Evolutionary conservation across 2,797 vertebrate genomes (phyloP), one percentile per base, ranked within the genome.

Genomic region (Sebastes jordani): DNA sequence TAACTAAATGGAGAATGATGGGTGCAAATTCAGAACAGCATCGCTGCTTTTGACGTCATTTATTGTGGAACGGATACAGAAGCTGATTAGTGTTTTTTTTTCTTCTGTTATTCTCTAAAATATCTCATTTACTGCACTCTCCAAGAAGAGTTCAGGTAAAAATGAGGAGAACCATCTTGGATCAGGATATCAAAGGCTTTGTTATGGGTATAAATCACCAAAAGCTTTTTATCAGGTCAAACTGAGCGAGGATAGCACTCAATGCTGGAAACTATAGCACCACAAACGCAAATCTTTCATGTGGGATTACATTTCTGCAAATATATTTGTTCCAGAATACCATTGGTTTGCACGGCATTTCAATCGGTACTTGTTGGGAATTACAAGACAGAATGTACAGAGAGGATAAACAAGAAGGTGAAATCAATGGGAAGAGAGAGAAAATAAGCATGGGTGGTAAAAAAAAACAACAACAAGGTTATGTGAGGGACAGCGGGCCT

Each of bases 401-500:
- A 42, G 49, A 86, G 46, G 25, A 46, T 29, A 70, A 83, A 91
- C 46, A 82, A 74, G 61, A 88, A 80, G 42, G 59, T 73, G 36
- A 78, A 86, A 88, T 77, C 72, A 69, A n/a, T 18, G 27, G 30
- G 29, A 74, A 80, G 75, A 75, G 30, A 85, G 79, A 71, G 64
- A 81, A 86, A 89, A 81, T 65, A 76, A 76, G 56, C 46, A 83
- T 29, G 52, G 73, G 75, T 75, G 83, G 81, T 79, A 69, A 30
- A 79, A 83, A 89, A 91, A 87, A 16, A 7, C 38, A 42, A 42
- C 42, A 46, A 92, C 93, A 95, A 93, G 93, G 94, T 94, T 95
- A 92, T 78, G 80, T 90, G 88, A 93, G 94, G 91, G 94, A 93
- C 92, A 94, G 86, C 62, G 71, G 86, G 80, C 89, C 93, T 95